Base-by-base conservation (phyloP, 2,888 invertebrate species). In the Diarsia mendica region DNA sequence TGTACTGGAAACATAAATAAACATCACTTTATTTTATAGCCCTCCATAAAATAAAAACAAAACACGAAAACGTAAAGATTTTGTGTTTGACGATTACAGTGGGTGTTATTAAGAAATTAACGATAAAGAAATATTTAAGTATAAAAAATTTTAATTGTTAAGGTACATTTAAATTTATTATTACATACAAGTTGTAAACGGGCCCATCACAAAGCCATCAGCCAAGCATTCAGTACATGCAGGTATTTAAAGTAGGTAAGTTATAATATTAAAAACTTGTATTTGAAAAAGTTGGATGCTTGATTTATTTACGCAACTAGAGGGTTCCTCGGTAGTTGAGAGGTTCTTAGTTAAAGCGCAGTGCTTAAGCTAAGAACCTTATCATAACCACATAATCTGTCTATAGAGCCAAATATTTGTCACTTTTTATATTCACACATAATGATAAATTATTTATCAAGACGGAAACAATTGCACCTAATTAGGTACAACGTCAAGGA, bases 1-100 rank as follows among this genome's bases (percentile, higher is more conserved):
- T 96, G 88, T 98, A 97, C 98, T 99, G 96, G 73, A 97, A 97
- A 86, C 90, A 91, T 90, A 85, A 73, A 70, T 33, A 60, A 80
- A 48, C 8, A 46, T 9, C 11, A 49, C 5, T 15, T 77, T 64
- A 76, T 53, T 65, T 49, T 20, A 78, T 64, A 46, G 10, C 23
- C 46, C 18, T 58, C 46, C 49, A 46, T 77, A 78, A 70, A 77
- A 78, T 15, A 20, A 18, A 51, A 51, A 46, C 28, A 46, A 46
- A 77, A 77, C 79, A 71, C 46, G 71, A 71, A 49, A 58, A 71
- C 4, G 33, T 72, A 18, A 72, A 58, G 15, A 4, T 20, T 64
- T 63, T 15, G 11, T 51, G 55, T 71, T 71, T 55, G 23, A 23
- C 11, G 49, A 70, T 64, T 55, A 49, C 11, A 15, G n/a, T 55